Evolutionary conservation across 2,797 vertebrate species (phyloP), one percentile per base, ranked within the genome.

Genomic region (Aselliscus stoliczkanus): DNA sequence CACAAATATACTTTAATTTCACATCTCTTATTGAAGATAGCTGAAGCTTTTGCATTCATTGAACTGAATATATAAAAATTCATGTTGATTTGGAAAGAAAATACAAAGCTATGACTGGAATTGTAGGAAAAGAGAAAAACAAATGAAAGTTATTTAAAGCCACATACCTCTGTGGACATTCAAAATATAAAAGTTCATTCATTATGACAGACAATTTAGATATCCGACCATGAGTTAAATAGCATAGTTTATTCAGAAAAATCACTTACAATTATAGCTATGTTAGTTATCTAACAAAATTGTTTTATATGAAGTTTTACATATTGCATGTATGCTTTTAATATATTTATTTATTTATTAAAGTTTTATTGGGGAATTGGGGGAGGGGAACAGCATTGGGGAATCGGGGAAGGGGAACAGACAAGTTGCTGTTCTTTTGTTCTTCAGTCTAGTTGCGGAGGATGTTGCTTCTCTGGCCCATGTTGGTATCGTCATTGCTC

Each of bases 1-100:
- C 84, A 88, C 37, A 95, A 89, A 75, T 67, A 64, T 15, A 72
- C 20, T 67, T 83, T 75, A 90, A 88, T 94, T 94, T 77, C 18
- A 65, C 34, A 31, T 72, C 34, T 67, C 42, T 82, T 82, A 31
- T 25, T 81, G 39, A 50, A 88, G 44, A 50, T 21, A 77, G 62
- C 56, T 90, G n/a, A 67, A 91, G 54, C 7, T 65, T 90, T 42
- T 80, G 18, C 9, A 80, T 79, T 76, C 47, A 76, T 76, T 94
- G 75, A 87, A 10, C 58, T 72, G 15, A 4, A 83, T 6, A 58
- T 65, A 47, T 56, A 65, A 86, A 95, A 79, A 81, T 27, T 54
- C 7, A 29, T 34, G 18, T 31, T 37, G 8, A 47, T 76, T 94
- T 94, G 39, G 87, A 92, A 39, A 94, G 64, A 88, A 47, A 62